These are phyloP conservation scores for Bemisia tabaci DNA, from an alignment of 1,140 invertebrate genomes.

Conservation along the genomic window DNA sequence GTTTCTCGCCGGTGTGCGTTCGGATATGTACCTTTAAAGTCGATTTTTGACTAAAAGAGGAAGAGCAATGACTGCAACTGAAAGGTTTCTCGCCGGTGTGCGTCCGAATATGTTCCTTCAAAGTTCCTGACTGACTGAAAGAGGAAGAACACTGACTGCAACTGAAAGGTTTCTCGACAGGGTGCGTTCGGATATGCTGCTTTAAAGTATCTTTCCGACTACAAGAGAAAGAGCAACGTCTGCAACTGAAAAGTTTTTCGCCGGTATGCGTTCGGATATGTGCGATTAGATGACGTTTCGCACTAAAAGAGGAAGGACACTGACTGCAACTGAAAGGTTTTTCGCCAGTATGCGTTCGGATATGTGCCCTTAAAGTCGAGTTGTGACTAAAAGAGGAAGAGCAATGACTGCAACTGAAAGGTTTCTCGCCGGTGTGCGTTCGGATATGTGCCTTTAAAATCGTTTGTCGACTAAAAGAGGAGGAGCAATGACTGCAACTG, in stretches of 20 bases:
- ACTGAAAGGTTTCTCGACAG: neutral
- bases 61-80: neutral
- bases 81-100: neutral
- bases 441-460: neutral
- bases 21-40: neutral
- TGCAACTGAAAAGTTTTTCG: neutral
- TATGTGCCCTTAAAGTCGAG: neutral
- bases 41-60: neutral
- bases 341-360: neutral
- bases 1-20: neutral
- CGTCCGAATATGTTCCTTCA: neutral
- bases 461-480: neutral
- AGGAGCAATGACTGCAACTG: neutral
- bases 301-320: neutral
- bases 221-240: neutral
- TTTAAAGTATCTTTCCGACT: neutral
- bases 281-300: neutral
- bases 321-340: neutral
- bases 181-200: neutral
- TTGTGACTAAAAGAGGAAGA: neutral
- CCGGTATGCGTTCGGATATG: neutral
- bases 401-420: neutral
- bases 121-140: neutral
- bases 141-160: neutral
- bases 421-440: neutral